Conservation (phyloP, 2,113 vertebrate species). For the Cranoglanis bouderius region DNA sequence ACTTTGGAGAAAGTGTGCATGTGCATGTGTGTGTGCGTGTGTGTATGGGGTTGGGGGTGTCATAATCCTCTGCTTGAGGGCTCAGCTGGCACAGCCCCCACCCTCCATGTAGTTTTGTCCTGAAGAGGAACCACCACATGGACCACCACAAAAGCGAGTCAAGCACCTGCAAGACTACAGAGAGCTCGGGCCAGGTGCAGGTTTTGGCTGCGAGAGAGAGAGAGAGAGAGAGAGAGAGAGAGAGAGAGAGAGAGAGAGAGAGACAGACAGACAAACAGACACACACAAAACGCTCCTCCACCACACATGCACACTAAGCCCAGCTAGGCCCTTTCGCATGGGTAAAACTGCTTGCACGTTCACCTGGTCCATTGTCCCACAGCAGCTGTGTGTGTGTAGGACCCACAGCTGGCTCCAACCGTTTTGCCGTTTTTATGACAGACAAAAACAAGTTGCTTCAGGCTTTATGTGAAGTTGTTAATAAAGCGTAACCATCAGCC, state of each 20-base stretch:
- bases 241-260: conserved; percentile 18
- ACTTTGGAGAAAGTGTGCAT: conserved; percentile 39
- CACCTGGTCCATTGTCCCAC: conserved; percentile 56
- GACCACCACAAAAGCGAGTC: conserved; percentile 43
- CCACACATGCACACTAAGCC: not conserved
- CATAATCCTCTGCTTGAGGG: conserved; percentile 75
- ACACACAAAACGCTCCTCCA: not conserved
- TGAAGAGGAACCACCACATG: conserved; percentile 40
- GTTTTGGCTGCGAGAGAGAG: conserved; percentile 25
- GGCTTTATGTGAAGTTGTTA: conserved; percentile 8
- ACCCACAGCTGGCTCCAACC: conserved; percentile 45
- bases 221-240: conserved; percentile 33
- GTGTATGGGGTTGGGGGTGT: conserved; percentile 47
- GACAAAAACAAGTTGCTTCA: conserved; percentile 33
- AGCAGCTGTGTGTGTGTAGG: conserved; percentile 46
- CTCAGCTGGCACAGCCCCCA: conserved; percentile 61
- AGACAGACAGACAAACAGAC: conserved; percentile 6
- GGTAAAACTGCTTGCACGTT: conserved; percentile 39
- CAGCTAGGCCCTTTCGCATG: not conserved
- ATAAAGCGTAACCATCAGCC: conserved; percentile 22
- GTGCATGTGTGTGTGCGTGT: conserved; percentile 38
- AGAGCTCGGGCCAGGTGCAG: conserved; percentile 57
- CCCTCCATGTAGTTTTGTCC: conserved; percentile 44
- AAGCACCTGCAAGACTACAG: conserved; percentile 59
- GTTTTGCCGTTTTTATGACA: conserved; percentile 1